Base-by-base conservation (phyloP, 2,797 vertebrate species). In the Bradypodion pumilum region DNA sequence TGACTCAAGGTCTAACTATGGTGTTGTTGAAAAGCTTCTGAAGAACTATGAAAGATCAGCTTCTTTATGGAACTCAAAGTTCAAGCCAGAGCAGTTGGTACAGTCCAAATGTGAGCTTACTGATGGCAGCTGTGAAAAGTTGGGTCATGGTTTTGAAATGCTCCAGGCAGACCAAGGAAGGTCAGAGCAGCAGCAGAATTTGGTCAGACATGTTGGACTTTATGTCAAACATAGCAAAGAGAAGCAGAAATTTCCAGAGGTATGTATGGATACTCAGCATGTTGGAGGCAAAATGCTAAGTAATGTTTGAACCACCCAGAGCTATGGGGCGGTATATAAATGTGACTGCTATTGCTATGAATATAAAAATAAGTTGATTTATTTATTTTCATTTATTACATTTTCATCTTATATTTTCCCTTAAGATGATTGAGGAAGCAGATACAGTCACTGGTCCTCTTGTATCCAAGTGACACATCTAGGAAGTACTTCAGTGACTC, bases 1-100 rank as follows among this genome's bases (percentile, higher is more conserved):
- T 85, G 98, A 98, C 78, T 97, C 99, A 75, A 96, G 97, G 87
- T 99, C 98, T 1, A 99, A 99, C 95, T 99, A 99, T 5, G 97
- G 98, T 23, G 98, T 98, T 68, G 96, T 99, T 86, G 97, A 99
- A 93, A 97, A 97, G 92, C 97, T 99, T 91, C 91, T 99, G 91
- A 98, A 97, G 96, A 98, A 96, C 90, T 99, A 98, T 46, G 97
- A 99, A 93, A 96, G 93, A 60, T 94, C 97, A 60, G 92, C 94
- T 91, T 93, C 96, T 76, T 74, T 91, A 0, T 94, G 94, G 88
- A 89, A 83, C 75, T 85, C 82, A 44, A 95, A 93, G 19, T 85
- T 88, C 85, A 91, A 85, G 83, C 90, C 81, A 84, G 94, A 93
- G 81, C 95, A 96, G 60, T 84, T 92, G 92, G 89, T 91, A 56